Evolutionary conservation across 2,797 vertebrate species (phyloP).

Genomic region (Thaleichthys pacificus): DNA sequence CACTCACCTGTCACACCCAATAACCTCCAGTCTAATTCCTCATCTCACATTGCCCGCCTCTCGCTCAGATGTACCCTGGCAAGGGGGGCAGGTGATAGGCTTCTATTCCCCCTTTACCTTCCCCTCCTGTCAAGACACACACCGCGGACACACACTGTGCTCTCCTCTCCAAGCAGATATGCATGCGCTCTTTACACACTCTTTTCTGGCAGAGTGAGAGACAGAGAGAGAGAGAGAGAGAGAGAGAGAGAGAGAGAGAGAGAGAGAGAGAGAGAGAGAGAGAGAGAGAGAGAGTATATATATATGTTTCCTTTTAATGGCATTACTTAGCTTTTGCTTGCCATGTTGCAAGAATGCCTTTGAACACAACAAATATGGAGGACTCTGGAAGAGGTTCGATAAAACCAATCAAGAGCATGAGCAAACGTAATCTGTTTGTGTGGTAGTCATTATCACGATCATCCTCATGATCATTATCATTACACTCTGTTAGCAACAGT

Average conservation of each 20-base stretch:
- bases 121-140: conserved; percentile 6
- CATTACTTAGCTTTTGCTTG: too few relatives aligned
- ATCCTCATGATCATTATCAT: not conserved
- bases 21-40: conserved; percentile 4
- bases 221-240: too few relatives aligned
- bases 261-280: not conserved
- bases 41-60: not conserved
- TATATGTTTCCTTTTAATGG: too few relatives aligned
- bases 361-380: too few relatives aligned
- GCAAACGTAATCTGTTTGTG: too few relatives aligned
- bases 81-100: conserved; percentile 21
- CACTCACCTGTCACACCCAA: conserved; percentile 13
- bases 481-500: not conserved
- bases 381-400: too few relatives aligned
- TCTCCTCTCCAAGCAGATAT: too few relatives aligned
- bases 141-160: too few relatives aligned
- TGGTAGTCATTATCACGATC: not conserved
- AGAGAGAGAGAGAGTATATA: not conserved
- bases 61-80: conserved; percentile 26
- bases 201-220: too few relatives aligned
- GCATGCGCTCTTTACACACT: too few relatives aligned
- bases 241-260: too few relatives aligned
- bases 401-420: too few relatives aligned
- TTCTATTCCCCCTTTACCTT: conserved; percentile 25
- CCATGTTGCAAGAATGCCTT: not conserved